Evolutionary conservation across 2,888 invertebrate genomes (phyloP).

Genomic region (Drosophila rellima): DNA sequence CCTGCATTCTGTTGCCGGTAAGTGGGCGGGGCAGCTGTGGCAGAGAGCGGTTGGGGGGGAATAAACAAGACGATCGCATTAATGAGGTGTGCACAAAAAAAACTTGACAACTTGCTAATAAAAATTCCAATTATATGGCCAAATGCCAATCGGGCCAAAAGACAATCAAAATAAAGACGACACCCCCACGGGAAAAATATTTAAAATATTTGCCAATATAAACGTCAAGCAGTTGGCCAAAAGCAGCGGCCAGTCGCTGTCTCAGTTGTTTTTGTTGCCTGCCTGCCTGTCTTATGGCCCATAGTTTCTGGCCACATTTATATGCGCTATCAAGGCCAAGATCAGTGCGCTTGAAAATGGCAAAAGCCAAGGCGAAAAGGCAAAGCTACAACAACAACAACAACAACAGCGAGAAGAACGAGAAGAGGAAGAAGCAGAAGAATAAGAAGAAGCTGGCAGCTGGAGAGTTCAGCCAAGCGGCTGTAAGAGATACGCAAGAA

Average conservation of each 20-base stretch:
- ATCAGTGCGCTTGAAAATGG: conserved; percentile 68
- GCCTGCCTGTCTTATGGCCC: neutral
- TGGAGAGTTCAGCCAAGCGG: conserved; percentile 5
- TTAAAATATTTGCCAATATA: conserved; percentile 81
- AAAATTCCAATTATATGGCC: conserved; percentile 71
- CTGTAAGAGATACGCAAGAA: conserved; percentile 60
- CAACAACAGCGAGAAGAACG: conserved; percentile 12
- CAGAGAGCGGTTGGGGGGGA: neutral
- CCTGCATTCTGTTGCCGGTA: conserved; percentile 52
- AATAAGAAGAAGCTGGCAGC: conserved; percentile 7
- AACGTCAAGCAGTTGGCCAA: conserved; percentile 66
- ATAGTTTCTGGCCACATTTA: conserved; percentile 63
- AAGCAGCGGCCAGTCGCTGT: conserved; percentile 10
- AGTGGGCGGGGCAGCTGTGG: conserved; percentile 47
- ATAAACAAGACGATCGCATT: conserved; percentile 22
- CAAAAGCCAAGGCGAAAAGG: conserved; percentile 45
- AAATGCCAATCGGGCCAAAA: conserved; percentile 36
- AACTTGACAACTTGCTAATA: conserved; percentile 38
- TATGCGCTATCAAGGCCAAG: conserved; percentile 81
- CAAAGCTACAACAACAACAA: conserved; percentile 16
- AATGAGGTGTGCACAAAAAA: conserved; percentile 22
- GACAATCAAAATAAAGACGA: conserved; percentile 30
- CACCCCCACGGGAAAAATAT: conserved; percentile 58
- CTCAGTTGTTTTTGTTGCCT: conserved; percentile 1
- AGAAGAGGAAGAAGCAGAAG: neutral